Evolutionary conservation across 2,113 vertebrate genomes (phyloP).

Genomic region (Neotoma lepida): DNA sequence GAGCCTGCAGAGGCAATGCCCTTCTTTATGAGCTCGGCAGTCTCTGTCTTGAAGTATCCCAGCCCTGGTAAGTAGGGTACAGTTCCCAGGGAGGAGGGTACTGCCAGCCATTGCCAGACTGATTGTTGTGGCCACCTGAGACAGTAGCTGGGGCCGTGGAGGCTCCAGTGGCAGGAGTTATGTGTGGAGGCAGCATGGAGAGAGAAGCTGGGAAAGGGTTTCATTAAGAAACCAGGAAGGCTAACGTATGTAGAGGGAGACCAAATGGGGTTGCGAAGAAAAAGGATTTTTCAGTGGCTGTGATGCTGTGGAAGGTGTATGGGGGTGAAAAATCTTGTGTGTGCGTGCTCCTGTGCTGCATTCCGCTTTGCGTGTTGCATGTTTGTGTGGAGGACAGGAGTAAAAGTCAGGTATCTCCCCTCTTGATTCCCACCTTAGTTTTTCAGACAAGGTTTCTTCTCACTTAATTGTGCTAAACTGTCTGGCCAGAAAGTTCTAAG

Average conservation of each 20-base stretch:
- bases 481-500: too few species aligned
- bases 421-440: neutral
- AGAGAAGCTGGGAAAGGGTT: neutral
- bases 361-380: neutral
- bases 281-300: neutral
- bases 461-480: neutral
- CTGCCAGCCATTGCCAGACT: neutral
- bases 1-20: too few species aligned
- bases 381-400: neutral
- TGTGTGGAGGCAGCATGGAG: neutral
- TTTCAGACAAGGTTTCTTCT: neutral
- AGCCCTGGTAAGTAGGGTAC: neutral
- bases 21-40: neutral
- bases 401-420: neutral
- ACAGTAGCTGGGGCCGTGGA: neutral
- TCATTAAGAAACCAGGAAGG: neutral
- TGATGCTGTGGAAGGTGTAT: neutral
- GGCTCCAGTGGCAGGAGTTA: neutral
- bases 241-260: accelerated
- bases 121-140: neutral
- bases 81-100: neutral
- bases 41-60: neutral
- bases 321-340: neutral
- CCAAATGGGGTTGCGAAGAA: accelerated
- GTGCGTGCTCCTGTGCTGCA: too few species aligned